Conservation (phyloP, 2,888 invertebrate genomes). For the Blastobasis adustella region DNA sequence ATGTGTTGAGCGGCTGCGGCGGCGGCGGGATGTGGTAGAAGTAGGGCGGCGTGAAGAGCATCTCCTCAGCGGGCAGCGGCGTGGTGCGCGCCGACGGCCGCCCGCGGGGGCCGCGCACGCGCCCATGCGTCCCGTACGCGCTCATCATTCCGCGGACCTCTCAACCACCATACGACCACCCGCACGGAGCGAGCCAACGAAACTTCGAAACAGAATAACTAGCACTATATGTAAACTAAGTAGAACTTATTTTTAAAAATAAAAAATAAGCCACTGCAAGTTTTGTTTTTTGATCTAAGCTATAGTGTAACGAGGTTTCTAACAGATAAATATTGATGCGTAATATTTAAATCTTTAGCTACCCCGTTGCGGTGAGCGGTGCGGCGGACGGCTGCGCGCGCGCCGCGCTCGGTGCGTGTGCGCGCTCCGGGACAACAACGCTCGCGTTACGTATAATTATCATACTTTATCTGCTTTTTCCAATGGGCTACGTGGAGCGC, state of each 20-base stretch:
- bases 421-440: conserved; percentile 40
- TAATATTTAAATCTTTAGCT: conserved; percentile 58
- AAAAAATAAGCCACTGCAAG: conserved; percentile 57
- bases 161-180: conserved; percentile 16
- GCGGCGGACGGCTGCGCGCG: conserved; percentile 29
- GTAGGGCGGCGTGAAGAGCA: conserved; percentile 53
- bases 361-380: conserved; percentile 25
- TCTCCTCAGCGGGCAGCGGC: conserved; percentile 44
- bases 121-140: conserved; percentile 56
- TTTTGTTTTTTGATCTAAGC: conserved; percentile 14
- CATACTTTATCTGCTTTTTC: conserved; percentile 70
- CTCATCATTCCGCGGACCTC: conserved; percentile 43
- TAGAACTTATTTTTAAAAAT: conserved; percentile 53
- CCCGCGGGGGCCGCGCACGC: conserved; percentile 53
- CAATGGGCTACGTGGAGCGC: conserved; percentile 64
- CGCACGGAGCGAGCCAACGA: conserved; percentile 20
- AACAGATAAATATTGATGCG: conserved; percentile 50
- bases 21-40: conserved; percentile 64
- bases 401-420: conserved; percentile 27
- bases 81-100: conserved; percentile 43
- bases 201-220: background rate
- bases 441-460: conserved; percentile 61
- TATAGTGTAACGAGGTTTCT: conserved; percentile 30
- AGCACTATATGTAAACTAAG: conserved; percentile 20
- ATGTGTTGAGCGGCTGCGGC: conserved; percentile 57